These are phyloP conservation scores for Mechanitis mazaeus DNA, from an alignment of 2,888 invertebrate species.

Conservation along the genomic window DNA sequence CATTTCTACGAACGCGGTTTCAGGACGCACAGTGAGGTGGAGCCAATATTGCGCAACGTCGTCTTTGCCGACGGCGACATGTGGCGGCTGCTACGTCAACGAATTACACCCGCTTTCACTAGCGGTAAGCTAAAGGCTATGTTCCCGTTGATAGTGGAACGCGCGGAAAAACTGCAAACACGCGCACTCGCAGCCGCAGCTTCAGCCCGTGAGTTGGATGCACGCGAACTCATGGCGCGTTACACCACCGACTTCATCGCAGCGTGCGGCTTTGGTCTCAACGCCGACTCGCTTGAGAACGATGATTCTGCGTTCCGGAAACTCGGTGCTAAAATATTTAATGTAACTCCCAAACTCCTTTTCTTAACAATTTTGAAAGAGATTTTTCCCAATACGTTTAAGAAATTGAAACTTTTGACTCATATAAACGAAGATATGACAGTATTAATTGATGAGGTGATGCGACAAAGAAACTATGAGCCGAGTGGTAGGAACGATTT, in stretches of 20 bases:
- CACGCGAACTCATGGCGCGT: constrained; percentile 52
- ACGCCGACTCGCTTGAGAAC: constrained; percentile 47
- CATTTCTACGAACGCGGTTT: constrained; percentile 50
- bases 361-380: constrained; percentile 38
- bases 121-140: constrained; percentile 52
- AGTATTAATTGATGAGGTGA: constrained; percentile 43
- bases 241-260: constrained; percentile 36
- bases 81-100: constrained; percentile 52
- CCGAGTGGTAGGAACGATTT: constrained; percentile 45
- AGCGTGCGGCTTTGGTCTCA: constrained; percentile 55
- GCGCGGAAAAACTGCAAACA: constrained; percentile 45
- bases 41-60: constrained; percentile 49
- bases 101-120: constrained; percentile 53
- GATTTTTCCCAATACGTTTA: constrained; percentile 45
- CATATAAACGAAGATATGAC: constrained; percentile 45
- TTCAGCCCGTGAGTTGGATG: constrained; percentile 39
- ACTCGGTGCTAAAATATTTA: constrained; percentile 44
- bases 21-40: constrained; percentile 36
- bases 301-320: constrained; percentile 49
- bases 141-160: constrained; percentile 53
- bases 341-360: constrained; percentile 33
- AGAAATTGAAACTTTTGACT: constrained; percentile 38
- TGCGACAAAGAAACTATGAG: constrained; percentile 44
- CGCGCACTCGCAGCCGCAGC: constrained; percentile 34
- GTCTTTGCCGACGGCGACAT: constrained; percentile 53